phyloP scores from a whole-genome alignment of 2,888 invertebrate genomes.

The Lasioglossum figueresi region DNA sequence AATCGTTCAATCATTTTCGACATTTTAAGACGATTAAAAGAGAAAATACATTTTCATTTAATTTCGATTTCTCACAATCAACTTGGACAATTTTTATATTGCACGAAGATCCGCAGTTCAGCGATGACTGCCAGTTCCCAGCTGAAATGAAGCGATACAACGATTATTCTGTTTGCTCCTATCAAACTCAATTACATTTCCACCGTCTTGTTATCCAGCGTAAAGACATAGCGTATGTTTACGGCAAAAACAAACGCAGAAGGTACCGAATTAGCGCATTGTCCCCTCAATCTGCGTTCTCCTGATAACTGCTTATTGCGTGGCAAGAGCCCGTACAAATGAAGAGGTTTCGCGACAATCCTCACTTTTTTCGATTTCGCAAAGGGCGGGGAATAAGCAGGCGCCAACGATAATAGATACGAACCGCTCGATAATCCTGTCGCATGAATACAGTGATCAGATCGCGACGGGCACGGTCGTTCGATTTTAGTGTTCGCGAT shows the following conservation, averaged over 20 bases:
- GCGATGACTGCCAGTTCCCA: neutral
- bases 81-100: too few relatives aligned
- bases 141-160: neutral
- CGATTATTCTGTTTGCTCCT: neutral
- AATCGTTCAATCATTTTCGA: too few relatives aligned
- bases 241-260: neutral
- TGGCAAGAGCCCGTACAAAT: neutral
- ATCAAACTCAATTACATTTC: neutral
- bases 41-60: too few relatives aligned
- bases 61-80: too few relatives aligned
- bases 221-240: neutral
- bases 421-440: conserved; percentile 48
- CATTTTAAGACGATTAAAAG: too few relatives aligned
- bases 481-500: conserved; percentile 32
- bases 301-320: neutral
- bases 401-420: conserved; percentile 48
- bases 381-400: neutral
- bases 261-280: neutral
- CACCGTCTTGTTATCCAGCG: neutral
- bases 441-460: conserved; percentile 56
- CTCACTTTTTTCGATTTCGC: conserved; percentile 9
- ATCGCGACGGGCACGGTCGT: conserved; percentile 3
- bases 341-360: neutral
- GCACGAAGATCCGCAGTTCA: too few relatives aligned
- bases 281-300: neutral